phyloP scores from a whole-genome alignment of 2,113 vertebrate genomes.

The Bubo blakistoni region DNA sequence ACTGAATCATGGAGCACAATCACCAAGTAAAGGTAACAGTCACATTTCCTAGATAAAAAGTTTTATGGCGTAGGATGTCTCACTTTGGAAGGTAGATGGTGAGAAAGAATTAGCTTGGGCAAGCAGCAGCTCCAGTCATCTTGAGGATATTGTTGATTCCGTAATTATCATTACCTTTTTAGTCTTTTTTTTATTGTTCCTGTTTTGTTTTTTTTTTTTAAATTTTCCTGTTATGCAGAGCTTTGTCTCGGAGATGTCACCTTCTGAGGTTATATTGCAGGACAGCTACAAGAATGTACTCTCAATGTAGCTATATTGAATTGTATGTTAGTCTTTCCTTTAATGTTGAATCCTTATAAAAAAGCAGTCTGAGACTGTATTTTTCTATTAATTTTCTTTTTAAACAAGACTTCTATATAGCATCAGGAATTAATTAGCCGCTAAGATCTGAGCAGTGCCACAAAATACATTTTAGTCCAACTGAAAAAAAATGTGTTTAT shows the following conservation, averaged over 20 bases:
- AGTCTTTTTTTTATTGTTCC: rapidly evolving
- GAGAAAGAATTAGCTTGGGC: background rate
- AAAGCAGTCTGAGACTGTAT: background rate
- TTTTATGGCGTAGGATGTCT: background rate
- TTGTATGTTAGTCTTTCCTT: background rate
- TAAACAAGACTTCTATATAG: background rate
- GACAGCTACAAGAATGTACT: background rate
- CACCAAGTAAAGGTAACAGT: background rate
- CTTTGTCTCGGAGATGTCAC: background rate
- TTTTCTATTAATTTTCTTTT: background rate
- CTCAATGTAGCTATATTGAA: background rate
- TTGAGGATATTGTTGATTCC: background rate
- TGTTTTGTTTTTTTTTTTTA: too few relatives aligned
- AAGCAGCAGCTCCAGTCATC: background rate
- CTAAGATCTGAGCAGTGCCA: background rate
- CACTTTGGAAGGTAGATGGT: background rate
- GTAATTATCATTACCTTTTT: background rate
- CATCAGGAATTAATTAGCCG: background rate
- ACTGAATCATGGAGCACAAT: background rate
- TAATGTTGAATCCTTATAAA: background rate
- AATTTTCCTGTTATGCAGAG: background rate
- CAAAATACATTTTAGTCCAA: background rate
- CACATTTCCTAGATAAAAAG: background rate
- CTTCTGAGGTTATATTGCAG: background rate
- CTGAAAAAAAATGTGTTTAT: background rate